These are phyloP conservation scores for Dusona sp. DNA, from an alignment of 2,888 invertebrate species.

Conservation along the genomic window DNA sequence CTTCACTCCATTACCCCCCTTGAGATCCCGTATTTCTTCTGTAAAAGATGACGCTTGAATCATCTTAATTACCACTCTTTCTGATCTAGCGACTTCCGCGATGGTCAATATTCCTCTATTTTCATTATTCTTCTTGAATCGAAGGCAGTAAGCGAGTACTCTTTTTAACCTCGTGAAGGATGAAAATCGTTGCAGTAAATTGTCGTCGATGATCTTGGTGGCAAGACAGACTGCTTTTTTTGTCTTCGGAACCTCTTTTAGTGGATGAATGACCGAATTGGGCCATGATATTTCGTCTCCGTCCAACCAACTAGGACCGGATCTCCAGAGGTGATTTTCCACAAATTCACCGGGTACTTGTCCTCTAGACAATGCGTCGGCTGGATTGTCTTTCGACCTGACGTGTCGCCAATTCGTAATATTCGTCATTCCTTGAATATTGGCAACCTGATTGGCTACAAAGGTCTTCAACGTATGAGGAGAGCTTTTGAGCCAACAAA, in stretches of 20 bases:
- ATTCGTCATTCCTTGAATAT: constrained; percentile 51
- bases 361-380: constrained; percentile 67
- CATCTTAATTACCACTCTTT: neutral
- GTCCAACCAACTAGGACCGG: too few relatives aligned
- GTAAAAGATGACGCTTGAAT: neutral
- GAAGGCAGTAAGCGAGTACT: neutral
- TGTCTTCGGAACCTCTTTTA: too few relatives aligned
- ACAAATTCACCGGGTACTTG: constrained; percentile 36
- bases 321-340: too few relatives aligned
- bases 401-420: constrained; percentile 61
- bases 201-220: too few relatives aligned
- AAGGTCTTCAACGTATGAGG: constrained; percentile 51
- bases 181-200: too few relatives aligned
- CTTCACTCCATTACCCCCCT: too few relatives aligned
- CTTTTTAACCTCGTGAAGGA: too few relatives aligned
- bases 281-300: too few relatives aligned
- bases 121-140: neutral
- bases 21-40: neutral
- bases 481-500: constrained; percentile 62
- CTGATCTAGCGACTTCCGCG: neutral
- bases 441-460: constrained; percentile 63
- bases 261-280: too few relatives aligned
- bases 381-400: constrained; percentile 65
- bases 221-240: too few relatives aligned
- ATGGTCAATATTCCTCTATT: neutral